Evolutionary conservation across 2,888 invertebrate genomes (phyloP).

Genomic region (Leptothorax acervorum): DNA sequence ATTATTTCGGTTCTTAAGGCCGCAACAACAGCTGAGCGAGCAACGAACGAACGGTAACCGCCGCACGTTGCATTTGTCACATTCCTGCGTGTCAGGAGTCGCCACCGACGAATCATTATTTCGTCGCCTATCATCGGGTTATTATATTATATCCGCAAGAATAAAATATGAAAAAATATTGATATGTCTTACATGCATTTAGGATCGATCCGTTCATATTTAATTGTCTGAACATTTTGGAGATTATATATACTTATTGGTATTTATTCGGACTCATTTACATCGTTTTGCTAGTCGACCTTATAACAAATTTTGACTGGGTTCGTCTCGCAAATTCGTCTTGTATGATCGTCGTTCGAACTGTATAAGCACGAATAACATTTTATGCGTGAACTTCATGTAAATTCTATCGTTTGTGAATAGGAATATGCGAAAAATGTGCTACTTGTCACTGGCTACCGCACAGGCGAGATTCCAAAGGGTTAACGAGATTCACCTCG

Average conservation of each 20-base stretch:
- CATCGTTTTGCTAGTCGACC: neutral
- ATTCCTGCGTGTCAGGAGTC: conserved; percentile 43
- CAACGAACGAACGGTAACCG: conserved; percentile 35
- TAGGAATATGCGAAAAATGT: neutral
- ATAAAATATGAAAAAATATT: neutral
- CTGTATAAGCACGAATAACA: neutral
- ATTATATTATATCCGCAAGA: neutral
- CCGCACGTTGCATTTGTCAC: conserved; percentile 43
- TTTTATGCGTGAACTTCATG: neutral
- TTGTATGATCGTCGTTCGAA: neutral
- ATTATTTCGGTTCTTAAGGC: conserved; percentile 73
- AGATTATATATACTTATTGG: neutral
- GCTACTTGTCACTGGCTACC: neutral
- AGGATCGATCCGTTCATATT: neutral
- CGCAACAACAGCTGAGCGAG: conserved; percentile 59
- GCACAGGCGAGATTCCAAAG: neutral
- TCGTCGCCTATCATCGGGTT: neutral
- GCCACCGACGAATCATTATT: neutral
- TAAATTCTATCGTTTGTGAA: neutral
- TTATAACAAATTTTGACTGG: neutral
- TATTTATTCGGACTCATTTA: neutral
- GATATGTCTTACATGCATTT: neutral
- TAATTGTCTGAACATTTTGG: neutral
- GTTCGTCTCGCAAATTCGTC: neutral
- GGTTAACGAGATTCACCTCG: neutral